Evolutionary conservation across 2,888 invertebrate genomes (phyloP), one percentile per base, ranked within the genome.

Genomic region (Atethmia centrago): DNA sequence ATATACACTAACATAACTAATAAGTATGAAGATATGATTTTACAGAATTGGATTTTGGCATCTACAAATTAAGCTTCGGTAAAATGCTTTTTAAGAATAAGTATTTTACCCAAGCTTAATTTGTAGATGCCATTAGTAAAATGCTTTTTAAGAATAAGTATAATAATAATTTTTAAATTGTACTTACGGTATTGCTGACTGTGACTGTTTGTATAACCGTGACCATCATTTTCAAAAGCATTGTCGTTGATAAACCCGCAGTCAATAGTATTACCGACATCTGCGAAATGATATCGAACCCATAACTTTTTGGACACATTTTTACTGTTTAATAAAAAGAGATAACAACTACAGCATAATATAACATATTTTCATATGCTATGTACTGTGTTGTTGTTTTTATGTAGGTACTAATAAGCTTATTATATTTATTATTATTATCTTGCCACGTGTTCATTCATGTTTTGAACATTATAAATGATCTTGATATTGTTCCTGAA

Each of bases 221-320:
- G 16, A 94, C 91, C 65, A 93, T 83, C 81, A 86, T 88, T 75
- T 93, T 94, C 36, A 94, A 53, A 3, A 94, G 70, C 84, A 95
- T 88, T 45, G 92, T 94, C 2, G 94, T 92, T 0, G 91, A 87
- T 40, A 95, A 73, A 2, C 94, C 94, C 0, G 95, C 93, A 12
- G 92, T 86, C 7, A 92, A 83, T 49, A 95, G 68, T 80, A 94
- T 91, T 16, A 92, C 53, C 51, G 93, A 82, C 86, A 95, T 89
- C 95, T 95, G 88, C 5, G 91, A 91, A 71, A 2, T 47, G 0
- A n/a, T 8, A 49, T 21, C 8, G 28, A 1, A 3, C 28, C 19
- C 8, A 61, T 21, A 19, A 12, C 1, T 1, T 49, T n/a, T 28
- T 9, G n/a, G 8, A 58, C 21, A 58, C 12, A 36, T 36, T 28